Evolutionary conservation across 2,797 vertebrate genomes (phyloP).

Genomic region (Pipistrellus pygmaeus): DNA sequence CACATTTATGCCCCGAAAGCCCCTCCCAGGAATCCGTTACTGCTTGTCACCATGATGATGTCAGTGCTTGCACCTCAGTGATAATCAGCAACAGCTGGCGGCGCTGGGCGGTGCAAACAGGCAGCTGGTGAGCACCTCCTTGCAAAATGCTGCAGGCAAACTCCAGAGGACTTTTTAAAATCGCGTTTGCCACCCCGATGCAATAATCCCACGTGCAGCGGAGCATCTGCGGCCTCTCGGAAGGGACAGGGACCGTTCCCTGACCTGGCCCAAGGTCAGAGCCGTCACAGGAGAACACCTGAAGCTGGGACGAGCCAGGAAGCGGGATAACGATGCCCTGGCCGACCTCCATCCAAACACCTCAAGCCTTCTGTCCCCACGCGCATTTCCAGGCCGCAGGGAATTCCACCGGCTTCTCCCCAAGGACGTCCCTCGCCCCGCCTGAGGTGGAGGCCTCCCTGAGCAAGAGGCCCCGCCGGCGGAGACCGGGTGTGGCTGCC

Average conservation of each 20-base stretch:
- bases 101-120: constrained; percentile 40
- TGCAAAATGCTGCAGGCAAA: constrained; percentile 56
- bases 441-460: neutral
- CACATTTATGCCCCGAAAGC: neutral
- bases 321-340: neutral
- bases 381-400: neutral
- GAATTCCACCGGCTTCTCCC: constrained; percentile 26
- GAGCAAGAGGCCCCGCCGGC: neutral
- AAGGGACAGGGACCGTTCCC: constrained; percentile 5
- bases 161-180: neutral
- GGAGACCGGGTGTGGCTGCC: neutral
- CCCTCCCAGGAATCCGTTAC: constrained; percentile 28
- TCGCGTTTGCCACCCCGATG: neutral
- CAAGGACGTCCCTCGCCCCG: neutral
- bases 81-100: constrained; percentile 70
- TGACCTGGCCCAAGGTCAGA: constrained; percentile 17
- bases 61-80: constrained; percentile 52
- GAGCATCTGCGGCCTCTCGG: neutral
- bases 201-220: neutral
- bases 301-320: neutral
- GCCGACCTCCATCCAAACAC: constrained; percentile 31
- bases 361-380: constrained; percentile 50
- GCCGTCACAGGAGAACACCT: neutral
- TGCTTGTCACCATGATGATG: constrained; percentile 55
- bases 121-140: constrained; percentile 62